Conservation (phyloP, 2,888 invertebrate species). For the Gymnosoma rotundatum region DNA sequence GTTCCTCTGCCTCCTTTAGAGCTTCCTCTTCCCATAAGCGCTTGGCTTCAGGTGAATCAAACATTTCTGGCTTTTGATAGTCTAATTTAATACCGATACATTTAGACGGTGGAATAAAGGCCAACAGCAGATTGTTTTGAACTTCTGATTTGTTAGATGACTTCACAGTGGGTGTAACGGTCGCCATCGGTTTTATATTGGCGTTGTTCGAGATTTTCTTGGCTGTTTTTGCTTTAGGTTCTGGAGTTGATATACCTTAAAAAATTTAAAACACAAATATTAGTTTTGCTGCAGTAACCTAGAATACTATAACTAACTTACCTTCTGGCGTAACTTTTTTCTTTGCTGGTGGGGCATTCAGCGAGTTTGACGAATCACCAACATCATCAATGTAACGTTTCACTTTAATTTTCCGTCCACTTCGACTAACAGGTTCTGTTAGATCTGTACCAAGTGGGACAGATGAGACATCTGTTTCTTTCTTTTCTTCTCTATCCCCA, state of each 20-base stretch:
- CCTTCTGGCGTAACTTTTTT: slow-evolving; percentile 77
- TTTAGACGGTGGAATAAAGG: slow-evolving; percentile 85
- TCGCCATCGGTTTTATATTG: slow-evolving; percentile 75
- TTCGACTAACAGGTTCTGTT: slow-evolving; percentile 85
- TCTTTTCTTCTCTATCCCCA: slow-evolving; percentile 38
- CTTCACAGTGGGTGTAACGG: slow-evolving; percentile 75
- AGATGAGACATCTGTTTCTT: slow-evolving; percentile 3
- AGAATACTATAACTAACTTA: slow-evolving; percentile 52
- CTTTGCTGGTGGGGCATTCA: slow-evolving; percentile 75
- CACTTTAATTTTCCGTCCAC: slow-evolving; percentile 89
- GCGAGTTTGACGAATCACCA: slow-evolving; percentile 66
- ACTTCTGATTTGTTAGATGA: slow-evolving; percentile 63
- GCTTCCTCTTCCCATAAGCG: slow-evolving; percentile 87
- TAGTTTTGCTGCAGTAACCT: neutral
- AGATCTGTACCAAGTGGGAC: slow-evolving; percentile 66
- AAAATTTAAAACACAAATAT: slow-evolving; percentile 16
- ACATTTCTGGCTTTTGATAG: slow-evolving; percentile 84
- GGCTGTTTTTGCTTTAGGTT: slow-evolving; percentile 63
- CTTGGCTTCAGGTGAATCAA: slow-evolving; percentile 85
- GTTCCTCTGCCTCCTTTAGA: slow-evolving; percentile 85
- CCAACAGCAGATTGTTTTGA: slow-evolving; percentile 84
- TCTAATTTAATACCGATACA: slow-evolving; percentile 87
- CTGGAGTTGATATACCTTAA: slow-evolving; percentile 59
- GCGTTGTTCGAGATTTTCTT: slow-evolving; percentile 61
- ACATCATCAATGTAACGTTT: slow-evolving; percentile 82